These are phyloP conservation scores for Deilephila elpenor DNA, from an alignment of 2,888 invertebrate species.

Conservation along the genomic window DNA sequence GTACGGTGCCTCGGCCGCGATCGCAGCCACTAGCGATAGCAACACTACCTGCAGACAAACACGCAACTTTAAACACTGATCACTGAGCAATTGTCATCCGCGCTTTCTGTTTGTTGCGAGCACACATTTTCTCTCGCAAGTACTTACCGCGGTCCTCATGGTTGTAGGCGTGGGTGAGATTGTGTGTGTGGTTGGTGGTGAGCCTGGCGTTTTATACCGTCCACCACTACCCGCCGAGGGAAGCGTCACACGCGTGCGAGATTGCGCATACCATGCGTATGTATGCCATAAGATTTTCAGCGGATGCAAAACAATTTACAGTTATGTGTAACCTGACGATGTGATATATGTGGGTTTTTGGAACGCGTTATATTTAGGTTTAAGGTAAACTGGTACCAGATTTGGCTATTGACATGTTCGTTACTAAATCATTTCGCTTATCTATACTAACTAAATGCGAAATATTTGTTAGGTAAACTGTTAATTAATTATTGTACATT, in stretches of 20 bases:
- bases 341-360: neutral
- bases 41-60: conserved; percentile 65
- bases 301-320: conserved; percentile 28
- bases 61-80: conserved; percentile 36
- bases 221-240: conserved; percentile 63
- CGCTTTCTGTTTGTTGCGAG: conserved; percentile 42
- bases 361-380: neutral
- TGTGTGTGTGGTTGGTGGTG: conserved; percentile 59
- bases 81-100: conserved; percentile 43
- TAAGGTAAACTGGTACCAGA: neutral
- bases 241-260: conserved; percentile 42
- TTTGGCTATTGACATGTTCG: neutral
- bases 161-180: conserved; percentile 58
- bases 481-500: no score
- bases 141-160: conserved; percentile 81
- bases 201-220: conserved; percentile 67
- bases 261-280: conserved; percentile 43
- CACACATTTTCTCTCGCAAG: conserved; percentile 59
- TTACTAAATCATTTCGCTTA: no score
- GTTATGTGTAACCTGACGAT: conserved; percentile 12
- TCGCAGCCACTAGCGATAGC: conserved; percentile 66
- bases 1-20: conserved; percentile 75
- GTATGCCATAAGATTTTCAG: conserved; percentile 39
- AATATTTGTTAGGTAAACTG: no score
- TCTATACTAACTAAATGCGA: no score